phyloP scores from a whole-genome alignment of 2,113 vertebrate species.

The Ochotona princeps region DNA sequence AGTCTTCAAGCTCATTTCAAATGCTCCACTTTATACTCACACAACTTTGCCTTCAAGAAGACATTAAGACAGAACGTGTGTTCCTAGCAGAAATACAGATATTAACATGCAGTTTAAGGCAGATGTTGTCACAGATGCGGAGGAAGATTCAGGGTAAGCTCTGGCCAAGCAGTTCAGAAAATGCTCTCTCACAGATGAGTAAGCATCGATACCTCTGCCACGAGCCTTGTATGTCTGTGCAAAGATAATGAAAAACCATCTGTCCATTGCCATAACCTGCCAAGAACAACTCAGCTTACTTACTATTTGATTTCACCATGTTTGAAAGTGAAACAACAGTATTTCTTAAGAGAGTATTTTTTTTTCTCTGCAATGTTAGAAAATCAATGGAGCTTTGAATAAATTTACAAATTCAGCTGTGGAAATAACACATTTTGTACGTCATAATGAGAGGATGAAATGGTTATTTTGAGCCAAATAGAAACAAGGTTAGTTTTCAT shows the following conservation, averaged over 20 bases:
- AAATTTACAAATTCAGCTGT: background rate
- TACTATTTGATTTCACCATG: slow-evolving; percentile 63
- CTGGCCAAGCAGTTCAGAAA: slow-evolving; percentile 83
- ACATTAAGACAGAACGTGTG: slow-evolving; percentile 59
- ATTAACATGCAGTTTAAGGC: slow-evolving; percentile 78
- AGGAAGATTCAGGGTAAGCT: slow-evolving; percentile 80
- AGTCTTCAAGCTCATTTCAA: slow-evolving; percentile 62
- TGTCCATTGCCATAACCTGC: slow-evolving; percentile 78
- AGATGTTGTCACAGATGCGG: slow-evolving; percentile 85
- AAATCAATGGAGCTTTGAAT: background rate
- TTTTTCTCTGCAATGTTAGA: background rate
- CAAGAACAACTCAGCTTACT: slow-evolving; percentile 71
- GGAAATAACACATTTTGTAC: background rate
- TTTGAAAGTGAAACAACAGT: slow-evolving; percentile 71
- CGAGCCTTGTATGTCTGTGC: slow-evolving; percentile 72
- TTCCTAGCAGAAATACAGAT: slow-evolving; percentile 77
- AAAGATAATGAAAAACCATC: slow-evolving; percentile 85
- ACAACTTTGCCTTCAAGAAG: slow-evolving; percentile 74
- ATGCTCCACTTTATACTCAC: slow-evolving; percentile 71
- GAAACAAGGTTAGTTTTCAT: background rate
- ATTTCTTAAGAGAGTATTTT: slow-evolving; percentile 49
- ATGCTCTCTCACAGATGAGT: slow-evolving; percentile 82
- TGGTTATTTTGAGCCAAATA: background rate
- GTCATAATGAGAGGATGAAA: background rate
- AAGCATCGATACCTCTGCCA: slow-evolving; percentile 72